A percentile compares a stretch with the other conserved stretches of the same genome.
These are phyloP conservation scores for Hypselothyrea guttata DNA, from an alignment of 2,888 invertebrate genomes.

Conservation along the genomic window DNA sequence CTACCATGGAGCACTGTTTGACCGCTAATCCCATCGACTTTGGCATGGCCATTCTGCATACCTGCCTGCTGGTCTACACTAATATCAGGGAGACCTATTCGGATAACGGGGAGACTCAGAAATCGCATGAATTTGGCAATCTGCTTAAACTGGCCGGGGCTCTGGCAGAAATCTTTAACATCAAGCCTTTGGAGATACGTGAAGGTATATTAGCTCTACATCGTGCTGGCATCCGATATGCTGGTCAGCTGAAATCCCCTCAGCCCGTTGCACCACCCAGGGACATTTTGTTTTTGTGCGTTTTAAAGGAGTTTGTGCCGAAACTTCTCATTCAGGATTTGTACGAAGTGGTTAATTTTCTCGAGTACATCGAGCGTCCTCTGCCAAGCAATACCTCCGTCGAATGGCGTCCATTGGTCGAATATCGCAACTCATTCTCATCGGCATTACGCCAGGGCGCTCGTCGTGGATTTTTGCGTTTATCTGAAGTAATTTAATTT, in stretches of 20 bases:
- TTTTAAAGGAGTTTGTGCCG: constrained; percentile 46
- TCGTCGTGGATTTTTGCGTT: too few species aligned
- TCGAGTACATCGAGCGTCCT: constrained; percentile 20
- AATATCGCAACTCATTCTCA: constrained; percentile 34
- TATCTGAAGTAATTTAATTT: too few species aligned
- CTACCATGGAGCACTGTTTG: constrained; percentile 42
- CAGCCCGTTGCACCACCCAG: constrained; percentile 10
- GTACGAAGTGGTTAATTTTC: constrained; percentile 2
- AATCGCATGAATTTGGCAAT: constrained; percentile 23
- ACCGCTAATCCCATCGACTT: constrained; percentile 36
- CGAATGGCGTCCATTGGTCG: constrained; percentile 30
- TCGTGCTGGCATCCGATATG: constrained; percentile 51
- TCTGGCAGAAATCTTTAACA: constrained; percentile 29
- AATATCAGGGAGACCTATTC: constrained; percentile 7
- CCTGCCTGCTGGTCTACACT: constrained; percentile 31
- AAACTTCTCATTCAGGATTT: constrained; percentile 55
- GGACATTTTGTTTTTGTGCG: constrained; percentile 33
- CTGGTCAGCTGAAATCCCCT: not conserved
- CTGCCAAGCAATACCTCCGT: constrained; percentile 6
- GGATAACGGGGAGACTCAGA: not conserved
- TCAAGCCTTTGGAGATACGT: constrained; percentile 30
- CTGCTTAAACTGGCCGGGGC: constrained; percentile 34
- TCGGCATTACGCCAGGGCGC: constrained; percentile 11
- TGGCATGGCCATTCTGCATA: constrained; percentile 63
- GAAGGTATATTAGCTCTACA: constrained; percentile 35